Base-by-base conservation (phyloP, 2,113 vertebrate genomes). In the Alexandromys fortis region DNA sequence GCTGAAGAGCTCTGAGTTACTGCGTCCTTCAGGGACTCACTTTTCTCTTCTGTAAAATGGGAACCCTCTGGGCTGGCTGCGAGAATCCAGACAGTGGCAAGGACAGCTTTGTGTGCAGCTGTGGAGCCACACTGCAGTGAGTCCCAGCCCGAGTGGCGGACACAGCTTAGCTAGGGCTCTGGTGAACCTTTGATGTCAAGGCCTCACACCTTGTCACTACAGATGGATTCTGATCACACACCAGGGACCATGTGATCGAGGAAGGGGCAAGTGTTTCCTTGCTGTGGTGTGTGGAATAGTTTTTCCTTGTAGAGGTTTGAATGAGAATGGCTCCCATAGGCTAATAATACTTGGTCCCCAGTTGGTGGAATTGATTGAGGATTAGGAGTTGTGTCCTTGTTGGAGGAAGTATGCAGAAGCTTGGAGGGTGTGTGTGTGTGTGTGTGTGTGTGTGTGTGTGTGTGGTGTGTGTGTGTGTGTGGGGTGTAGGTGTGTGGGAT, bases 181-280 rank as follows among this genome's bases (percentile, higher is more conserved):
- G 76, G 1, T 1, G 17, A 11, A 0, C 4, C 0, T 0, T 3
- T 7, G 7, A 6, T 0, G 7, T 30, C 1, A 1, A 0, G 21
- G n/a, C n/a, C 10, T 70, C 68, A 19, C 4, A 35, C 33, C 68
- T 12, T 70, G 33, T 14, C 33, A 19, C 33, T n/a, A 21, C 35
- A 72, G 70, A n/a, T 21, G 16, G 9, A n/a, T n/a, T 72, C 70
- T 72, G 70, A 19, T 17, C 7, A n/a, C 70, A 72, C 70, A 21
- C 70, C 35, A n/a, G 70, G 70, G 70, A 38, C 70, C 17, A 0
- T 9, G 70, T 72, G 70, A 17, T 70, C 17, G 21, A 72, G 70
- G 70, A 72, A n/a, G 70, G 35, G 35, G 70, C 70, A 72, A 14
- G 35, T 9, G 7, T 19, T 17, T 72, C 35, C 70, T 72, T 7